phyloP scores from a whole-genome alignment of 2,888 invertebrate genomes.

The Poecilus cupreus region DNA sequence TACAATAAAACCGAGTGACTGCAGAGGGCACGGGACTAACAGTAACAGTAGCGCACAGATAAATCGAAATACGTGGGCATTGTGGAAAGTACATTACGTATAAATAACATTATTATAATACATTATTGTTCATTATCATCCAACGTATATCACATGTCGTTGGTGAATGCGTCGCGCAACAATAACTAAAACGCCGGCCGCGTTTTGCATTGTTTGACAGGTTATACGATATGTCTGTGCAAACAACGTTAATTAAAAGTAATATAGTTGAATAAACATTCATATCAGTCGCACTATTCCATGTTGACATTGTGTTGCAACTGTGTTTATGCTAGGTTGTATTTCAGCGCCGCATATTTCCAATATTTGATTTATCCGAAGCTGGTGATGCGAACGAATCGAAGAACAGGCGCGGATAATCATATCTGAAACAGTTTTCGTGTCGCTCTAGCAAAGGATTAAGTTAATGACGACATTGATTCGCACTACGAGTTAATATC shows the following conservation, averaged over 20 bases:
- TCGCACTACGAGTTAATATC: constrained; percentile 26
- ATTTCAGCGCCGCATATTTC: constrained; percentile 15
- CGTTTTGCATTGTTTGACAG: constrained; percentile 54
- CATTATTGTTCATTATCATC: constrained; percentile 41
- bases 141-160: constrained; percentile 22
- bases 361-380: constrained; percentile 48
- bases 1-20: not conserved
- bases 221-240: constrained; percentile 52
- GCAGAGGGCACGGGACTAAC: not conserved
- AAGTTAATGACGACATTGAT: not conserved
- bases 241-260: constrained; percentile 59
- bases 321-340: constrained; percentile 5
- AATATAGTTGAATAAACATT: constrained; percentile 59
- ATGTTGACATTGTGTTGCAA: constrained; percentile 48
- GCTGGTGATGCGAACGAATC: not conserved
- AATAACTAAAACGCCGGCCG: constrained; percentile 28
- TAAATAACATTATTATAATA: constrained; percentile 45
- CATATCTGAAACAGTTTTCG: constrained; percentile 39
- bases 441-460: not conserved
- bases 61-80: constrained; percentile 16
- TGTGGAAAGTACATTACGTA: constrained; percentile 21
- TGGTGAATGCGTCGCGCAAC: not conserved
- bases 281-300: constrained; percentile 47
- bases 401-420: constrained; percentile 21
- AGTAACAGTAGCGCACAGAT: not conserved